Evolutionary conservation across 2,113 vertebrate species (phyloP), one percentile per base, ranked within the genome.

Genomic region (Alces alces): DNA sequence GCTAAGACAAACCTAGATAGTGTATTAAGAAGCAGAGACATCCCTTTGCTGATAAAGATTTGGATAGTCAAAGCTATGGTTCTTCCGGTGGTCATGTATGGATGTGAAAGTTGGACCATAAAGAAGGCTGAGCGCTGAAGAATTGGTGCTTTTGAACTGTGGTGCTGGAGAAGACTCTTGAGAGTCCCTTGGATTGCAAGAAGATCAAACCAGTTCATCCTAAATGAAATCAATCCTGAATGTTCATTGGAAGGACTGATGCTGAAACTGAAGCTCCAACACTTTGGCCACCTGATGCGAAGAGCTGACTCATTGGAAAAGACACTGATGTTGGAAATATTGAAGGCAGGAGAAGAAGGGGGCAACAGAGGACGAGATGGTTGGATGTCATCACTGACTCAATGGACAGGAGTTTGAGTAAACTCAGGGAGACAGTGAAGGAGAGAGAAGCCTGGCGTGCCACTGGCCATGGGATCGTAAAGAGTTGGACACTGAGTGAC

Each of bases 401-500:
- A 64, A 17, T 64, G 61, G 15, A 64, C 30, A 30, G 17, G 15
- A 64, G 15, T 64, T 64, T 33, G 61, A 64, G 27, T 2, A 61
- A 61, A 61, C 60, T 61, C 6, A 55, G 19, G 28, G 64, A 66
- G 33, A 66, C 64, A 66, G 33, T 66, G 64, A 66, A n/a, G 64
- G 16, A 66, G 64, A 66, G 33, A 4, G 8, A 66, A 66, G 33
- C 64, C 64, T 33, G 47, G 47, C 12, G 0, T 50, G 47, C 12
- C 13, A 13, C 47, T 14, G 47, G 47, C 47, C 47, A 50, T 13
- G 12, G 13, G 47, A 50, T 50, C 3, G 1, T 50, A 66, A 5
- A 19, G 4, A 66, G 16, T n/a, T 0, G 0, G 33, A 66, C 33
- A 10, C 33, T 66, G 64, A 66, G 33, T 3, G 2, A n/a, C 16